A percentile compares a stretch with the other conserved stretches of the same genome.
These are phyloP conservation scores for Phymatocera aterrima DNA, from an alignment of 2,888 invertebrate species.

Conservation along the genomic window DNA sequence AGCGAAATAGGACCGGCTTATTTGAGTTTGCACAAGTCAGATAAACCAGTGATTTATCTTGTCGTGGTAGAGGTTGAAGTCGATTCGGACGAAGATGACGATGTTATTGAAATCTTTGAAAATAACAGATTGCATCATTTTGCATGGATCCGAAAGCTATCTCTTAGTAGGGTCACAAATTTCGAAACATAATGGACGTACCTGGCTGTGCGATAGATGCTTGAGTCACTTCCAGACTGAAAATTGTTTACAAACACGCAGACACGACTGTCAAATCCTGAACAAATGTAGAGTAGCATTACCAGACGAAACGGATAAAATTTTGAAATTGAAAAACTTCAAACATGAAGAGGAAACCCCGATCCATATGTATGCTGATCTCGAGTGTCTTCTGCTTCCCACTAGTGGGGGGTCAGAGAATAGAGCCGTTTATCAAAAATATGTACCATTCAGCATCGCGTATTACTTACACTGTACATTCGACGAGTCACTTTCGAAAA, in stretches of 20 bases:
- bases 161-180: constrained; percentile 23
- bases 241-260: neutral
- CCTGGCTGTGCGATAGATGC: constrained; percentile 48
- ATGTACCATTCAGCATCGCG: constrained; percentile 51
- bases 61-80: constrained; percentile 35
- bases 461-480: constrained; percentile 56
- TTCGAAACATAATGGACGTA: neutral
- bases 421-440: constrained; percentile 33
- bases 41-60: constrained; percentile 49
- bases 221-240: constrained; percentile 46
- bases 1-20: neutral
- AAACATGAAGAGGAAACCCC: neutral
- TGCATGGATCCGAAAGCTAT: neutral
- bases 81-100: too few species aligned
- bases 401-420: too few species aligned
- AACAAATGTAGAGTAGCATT: neutral
- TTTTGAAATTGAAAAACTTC: neutral
- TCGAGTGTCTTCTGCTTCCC: neutral
- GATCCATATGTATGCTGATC: neutral
- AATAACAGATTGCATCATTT: neutral
- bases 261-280: neutral
- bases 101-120: too few species aligned
- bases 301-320: neutral
- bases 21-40: constrained; percentile 1
- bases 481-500: constrained; percentile 50